phyloP scores from a whole-genome alignment of 2,113 vertebrate genomes.

The Barnardius zonarius region DNA sequence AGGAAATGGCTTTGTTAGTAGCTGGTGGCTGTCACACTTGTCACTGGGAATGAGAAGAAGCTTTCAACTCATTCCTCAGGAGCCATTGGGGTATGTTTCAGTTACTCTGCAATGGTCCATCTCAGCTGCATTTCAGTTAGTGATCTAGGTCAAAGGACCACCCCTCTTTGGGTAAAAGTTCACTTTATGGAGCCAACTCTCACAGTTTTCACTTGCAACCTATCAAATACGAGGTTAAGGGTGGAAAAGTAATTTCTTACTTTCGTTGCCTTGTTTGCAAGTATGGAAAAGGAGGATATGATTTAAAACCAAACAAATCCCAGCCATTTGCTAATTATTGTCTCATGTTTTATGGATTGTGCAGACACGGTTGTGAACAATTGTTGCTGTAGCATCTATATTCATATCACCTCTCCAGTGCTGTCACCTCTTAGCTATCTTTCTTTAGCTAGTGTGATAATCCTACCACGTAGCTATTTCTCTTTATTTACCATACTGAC shows the following conservation, averaged over 20 bases:
- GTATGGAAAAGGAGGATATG: not conserved
- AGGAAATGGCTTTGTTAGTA: not conserved
- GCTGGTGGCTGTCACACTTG: not conserved
- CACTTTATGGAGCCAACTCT: not conserved
- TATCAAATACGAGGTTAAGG: not conserved
- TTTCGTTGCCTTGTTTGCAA: not conserved
- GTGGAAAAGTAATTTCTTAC: not conserved
- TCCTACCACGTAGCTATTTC: not conserved
- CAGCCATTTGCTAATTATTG: not conserved
- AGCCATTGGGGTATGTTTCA: not conserved
- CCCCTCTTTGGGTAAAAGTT: not conserved
- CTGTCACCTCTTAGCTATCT: not conserved
- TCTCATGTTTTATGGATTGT: not conserved
- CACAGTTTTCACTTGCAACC: not conserved
- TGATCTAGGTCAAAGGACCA: not conserved
- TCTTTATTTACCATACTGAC: not conserved
- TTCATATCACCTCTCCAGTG: not conserved
- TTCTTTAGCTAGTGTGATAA: not conserved
- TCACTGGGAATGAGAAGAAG: not conserved
- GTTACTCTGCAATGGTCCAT: not conserved
- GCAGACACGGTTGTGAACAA: not conserved
- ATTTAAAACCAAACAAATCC: not conserved
- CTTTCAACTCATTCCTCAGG: not conserved
- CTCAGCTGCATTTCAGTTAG: not conserved
- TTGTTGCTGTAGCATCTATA: not conserved